A percentile compares a stretch with the other conserved stretches of the same genome.
Evolutionary conservation across 64 coral and sea anemone genomes (phyloP).

Genomic region (Pachyseris speciosa): DNA sequence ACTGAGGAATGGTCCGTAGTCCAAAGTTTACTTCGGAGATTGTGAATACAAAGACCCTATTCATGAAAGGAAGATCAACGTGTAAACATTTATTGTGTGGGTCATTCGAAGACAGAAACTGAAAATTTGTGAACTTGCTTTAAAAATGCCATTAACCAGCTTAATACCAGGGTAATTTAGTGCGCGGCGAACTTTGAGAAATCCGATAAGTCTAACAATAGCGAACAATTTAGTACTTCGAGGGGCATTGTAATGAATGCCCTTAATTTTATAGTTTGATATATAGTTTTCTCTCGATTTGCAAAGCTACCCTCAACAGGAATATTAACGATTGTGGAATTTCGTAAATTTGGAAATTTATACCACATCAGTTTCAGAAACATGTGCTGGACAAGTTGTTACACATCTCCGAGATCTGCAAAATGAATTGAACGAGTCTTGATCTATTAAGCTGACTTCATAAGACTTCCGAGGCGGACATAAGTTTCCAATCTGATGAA

Average conservation of each 20-base stretch:
- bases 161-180: neutral
- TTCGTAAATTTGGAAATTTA: neutral
- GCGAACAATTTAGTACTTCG: too few species aligned
- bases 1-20: neutral
- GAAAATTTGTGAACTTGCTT: neutral
- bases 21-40: neutral
- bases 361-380: neutral
- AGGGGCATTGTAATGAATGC: too few species aligned
- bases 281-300: neutral
- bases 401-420: neutral
- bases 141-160: neutral
- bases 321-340: neutral
- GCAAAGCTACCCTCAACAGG: neutral
- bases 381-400: neutral
- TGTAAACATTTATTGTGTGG: conserved; percentile 43
- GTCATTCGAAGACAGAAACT: conserved; percentile 5
- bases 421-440: neutral
- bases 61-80: conserved; percentile 16
- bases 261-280: neutral
- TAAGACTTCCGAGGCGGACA: neutral
- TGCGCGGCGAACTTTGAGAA: too few species aligned
- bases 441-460: neutral
- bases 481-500: neutral
- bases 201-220: too few species aligned
- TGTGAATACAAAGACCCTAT: conserved; percentile 30